These are phyloP conservation scores for Desmodus rotundus DNA, from an alignment of 2,113 vertebrate species.

Conservation along the genomic window DNA sequence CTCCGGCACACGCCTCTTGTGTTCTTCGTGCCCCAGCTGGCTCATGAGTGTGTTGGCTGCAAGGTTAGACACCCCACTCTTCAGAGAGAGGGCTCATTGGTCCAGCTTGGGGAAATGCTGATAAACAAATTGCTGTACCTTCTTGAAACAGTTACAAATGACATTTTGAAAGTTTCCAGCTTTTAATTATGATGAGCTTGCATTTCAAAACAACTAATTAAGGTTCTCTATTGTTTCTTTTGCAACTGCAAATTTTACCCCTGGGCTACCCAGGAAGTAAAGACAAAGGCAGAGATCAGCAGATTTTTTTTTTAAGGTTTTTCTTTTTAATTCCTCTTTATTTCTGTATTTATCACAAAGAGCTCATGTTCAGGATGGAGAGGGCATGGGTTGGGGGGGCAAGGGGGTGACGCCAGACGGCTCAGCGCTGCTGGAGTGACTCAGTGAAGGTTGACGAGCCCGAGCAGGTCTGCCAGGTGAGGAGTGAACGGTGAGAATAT, in stretches of 20 bases:
- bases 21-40: background rate
- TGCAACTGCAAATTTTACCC: background rate
- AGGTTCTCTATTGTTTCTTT: constrained; percentile 23
- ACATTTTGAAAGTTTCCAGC: constrained; percentile 11
- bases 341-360: background rate
- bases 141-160: background rate
- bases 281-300: background rate
- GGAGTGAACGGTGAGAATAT: too few species aligned
- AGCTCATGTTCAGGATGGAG: background rate
- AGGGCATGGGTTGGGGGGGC: too few species aligned
- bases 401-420: too few species aligned
- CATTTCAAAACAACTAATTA: constrained; percentile 53
- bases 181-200: constrained; percentile 56
- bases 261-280: background rate
- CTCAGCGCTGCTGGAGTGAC: too few species aligned
- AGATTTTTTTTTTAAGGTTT: background rate
- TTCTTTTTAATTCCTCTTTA: background rate
- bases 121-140: constrained; percentile 29
- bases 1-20: background rate
- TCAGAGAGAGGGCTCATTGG: constrained; percentile 28
- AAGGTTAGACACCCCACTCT: constrained; percentile 2
- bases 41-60: background rate
- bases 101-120: constrained; percentile 51
- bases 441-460: too few species aligned
- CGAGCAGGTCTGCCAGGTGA: too few species aligned